Percentiles rank a stretch among this genome's conserved stretches.
phyloP scores from a whole-genome alignment of 2,797 vertebrate species.

The Chiroxiphia lanceolata region DNA sequence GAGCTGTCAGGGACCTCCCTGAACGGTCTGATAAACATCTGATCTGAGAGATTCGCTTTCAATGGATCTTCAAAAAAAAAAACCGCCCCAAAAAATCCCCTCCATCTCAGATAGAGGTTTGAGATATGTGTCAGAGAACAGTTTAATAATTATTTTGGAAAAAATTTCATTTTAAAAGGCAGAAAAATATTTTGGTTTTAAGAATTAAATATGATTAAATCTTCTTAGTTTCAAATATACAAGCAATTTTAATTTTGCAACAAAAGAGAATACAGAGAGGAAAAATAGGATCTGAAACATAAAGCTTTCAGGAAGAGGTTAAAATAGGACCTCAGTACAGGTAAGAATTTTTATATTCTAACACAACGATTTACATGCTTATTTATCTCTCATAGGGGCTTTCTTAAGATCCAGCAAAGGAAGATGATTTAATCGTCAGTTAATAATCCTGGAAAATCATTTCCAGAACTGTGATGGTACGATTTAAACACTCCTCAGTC shows the following conservation, averaged over 20 bases:
- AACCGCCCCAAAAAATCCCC: too few relatives aligned
- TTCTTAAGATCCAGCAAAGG: neutral
- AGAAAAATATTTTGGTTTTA: neutral
- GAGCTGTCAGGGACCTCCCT: fast-evolving
- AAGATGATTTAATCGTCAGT: neutral
- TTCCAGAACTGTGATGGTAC: neutral
- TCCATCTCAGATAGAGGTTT: too few relatives aligned
- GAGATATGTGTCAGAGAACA: neutral
- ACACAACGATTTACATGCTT: neutral
- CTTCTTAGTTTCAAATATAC: neutral
- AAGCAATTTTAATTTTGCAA: neutral
- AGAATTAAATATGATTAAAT: neutral
- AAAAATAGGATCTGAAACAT: neutral
- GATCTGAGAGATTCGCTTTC: neutral
- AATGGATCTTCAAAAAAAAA: fast-evolving
- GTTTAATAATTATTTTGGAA: neutral
- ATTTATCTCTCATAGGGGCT: neutral
- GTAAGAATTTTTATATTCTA: neutral
- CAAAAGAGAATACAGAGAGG: neutral
- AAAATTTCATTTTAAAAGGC: neutral
- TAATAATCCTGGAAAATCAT: neutral
- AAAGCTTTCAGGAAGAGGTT: neutral
- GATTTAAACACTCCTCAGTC: neutral
- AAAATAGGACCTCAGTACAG: neutral
- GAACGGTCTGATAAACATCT: fast-evolving